Evolutionary conservation across 2,797 vertebrate species (phyloP), one percentile per base, ranked within the genome.

Genomic region (Takifugu ocellatus): DNA sequence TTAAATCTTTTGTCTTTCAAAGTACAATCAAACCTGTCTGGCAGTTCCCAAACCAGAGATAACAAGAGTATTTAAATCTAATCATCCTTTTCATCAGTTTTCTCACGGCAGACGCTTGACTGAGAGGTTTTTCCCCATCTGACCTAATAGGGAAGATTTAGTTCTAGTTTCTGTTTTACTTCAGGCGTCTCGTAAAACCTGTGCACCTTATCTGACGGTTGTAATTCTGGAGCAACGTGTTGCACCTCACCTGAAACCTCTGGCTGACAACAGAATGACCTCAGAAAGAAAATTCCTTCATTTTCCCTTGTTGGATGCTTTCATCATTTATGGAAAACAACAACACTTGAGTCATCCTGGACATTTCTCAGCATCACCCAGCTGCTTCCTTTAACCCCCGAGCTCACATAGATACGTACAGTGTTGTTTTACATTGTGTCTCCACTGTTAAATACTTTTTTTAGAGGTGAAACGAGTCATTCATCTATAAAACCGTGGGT

Each of bases 301-400:
- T 36, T 43, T 54, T 47, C 62, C 27, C 16, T 33, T 21, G 3
- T 2, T 39, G 3, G 3, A 25, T n/a, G 1, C 0, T 29, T 63
- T 66, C 54, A 36, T 63, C 26, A 15, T 1, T 14, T 7, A 4
- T 21, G 44, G 24, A 45, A 58, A 44, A 42, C 2, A 51, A 17
- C 1, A 1, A 26, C 3, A 27, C 12, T 9, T 84, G 83, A 86
- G 66, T 83, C 83, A 85, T 39, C 26, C 6, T 49, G 16, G 2
- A 39, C 42, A 17, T 53, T 6, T 29, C 58, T 68, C 75, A 57
- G 1, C 47, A 39, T 25, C 0, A n/a, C 7, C 31, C 21, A 47
- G 27, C 65, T 4, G 5, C 14, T 7, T 74, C 80, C 72, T 61
- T 63, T 52, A 39, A 48, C n/a, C 0, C 31, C 1, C n/a, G 7